These are phyloP conservation scores for Melanotaenia pygmaea DNA, from an alignment of 2,797 vertebrate genomes.

Conservation along the genomic window DNA sequence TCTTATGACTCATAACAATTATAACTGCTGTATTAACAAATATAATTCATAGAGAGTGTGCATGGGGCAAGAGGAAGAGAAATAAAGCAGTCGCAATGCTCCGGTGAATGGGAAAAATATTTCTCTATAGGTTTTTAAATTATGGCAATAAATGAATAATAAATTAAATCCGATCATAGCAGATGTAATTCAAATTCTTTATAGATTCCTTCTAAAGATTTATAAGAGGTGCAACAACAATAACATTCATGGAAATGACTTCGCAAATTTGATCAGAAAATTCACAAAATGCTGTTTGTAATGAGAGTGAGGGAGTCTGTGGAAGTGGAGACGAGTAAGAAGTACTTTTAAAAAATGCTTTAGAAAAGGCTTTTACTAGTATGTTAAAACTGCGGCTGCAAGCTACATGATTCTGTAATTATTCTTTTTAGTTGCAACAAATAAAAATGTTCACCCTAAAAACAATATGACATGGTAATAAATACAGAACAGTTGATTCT, in stretches of 20 bases:
- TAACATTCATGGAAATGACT: not conserved
- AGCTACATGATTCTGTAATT: not conserved
- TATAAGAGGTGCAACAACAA: not conserved
- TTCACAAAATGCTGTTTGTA: not conserved
- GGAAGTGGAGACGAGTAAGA: not conserved
- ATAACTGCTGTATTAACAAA: not conserved
- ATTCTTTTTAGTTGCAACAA: not conserved
- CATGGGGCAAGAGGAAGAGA: not conserved
- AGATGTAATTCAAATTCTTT: not conserved
- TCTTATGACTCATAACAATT: slow-evolving; percentile 9
- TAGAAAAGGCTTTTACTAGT: no score
- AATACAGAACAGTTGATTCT: no score
- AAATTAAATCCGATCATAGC: no score
- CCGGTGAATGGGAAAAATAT: not conserved
- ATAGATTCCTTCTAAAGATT: not conserved
- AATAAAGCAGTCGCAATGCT: not conserved
- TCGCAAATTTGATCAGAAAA: not conserved
- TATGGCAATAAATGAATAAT: not conserved
- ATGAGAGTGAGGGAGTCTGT: not conserved
- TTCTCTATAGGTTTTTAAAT: not conserved
- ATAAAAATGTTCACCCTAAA: no score
- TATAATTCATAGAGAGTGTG: slow-evolving; percentile 4
- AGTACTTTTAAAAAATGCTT: not conserved
- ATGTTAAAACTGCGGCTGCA: not conserved
- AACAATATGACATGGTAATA: no score